Conservation (phyloP, 1,140 invertebrate species). For the Hyphantria cunea region DNA sequence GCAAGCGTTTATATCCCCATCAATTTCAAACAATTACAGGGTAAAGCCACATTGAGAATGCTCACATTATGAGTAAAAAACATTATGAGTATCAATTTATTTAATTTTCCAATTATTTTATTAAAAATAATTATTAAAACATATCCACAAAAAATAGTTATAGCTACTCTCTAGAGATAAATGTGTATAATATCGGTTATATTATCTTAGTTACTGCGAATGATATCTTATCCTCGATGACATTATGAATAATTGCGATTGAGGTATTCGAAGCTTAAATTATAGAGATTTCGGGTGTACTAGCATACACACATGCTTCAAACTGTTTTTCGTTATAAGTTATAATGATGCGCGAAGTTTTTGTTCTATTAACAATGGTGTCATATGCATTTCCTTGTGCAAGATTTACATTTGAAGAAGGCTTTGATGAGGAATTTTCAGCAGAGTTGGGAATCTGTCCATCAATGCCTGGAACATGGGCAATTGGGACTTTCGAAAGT, state of each 20-base stretch:
- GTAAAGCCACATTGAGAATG: no score
- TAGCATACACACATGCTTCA: neutral
- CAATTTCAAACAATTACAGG: no score
- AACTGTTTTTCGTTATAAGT: neutral
- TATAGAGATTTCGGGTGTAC: conserved; percentile 27
- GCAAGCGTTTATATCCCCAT: no score
- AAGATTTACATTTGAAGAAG: conserved; percentile 14
- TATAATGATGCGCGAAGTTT: conserved; percentile 9
- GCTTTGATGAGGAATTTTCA: conserved; percentile 5
- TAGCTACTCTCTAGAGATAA: no score
- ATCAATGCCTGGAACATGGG: neutral
- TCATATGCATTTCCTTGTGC: conserved; percentile 10
- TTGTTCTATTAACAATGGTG: conserved; percentile 5
- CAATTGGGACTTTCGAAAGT: conserved; percentile 4
- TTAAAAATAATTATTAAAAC: no score
- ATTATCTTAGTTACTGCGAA: neutral
- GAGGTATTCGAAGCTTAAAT: conserved; percentile 28
- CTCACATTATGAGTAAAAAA: no score
- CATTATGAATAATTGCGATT: conserved; percentile 15
- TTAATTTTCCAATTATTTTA: no score
- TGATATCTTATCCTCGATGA: conserved; percentile 26
- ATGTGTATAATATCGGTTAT: neutral
- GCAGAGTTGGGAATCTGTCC: conserved; percentile 7
- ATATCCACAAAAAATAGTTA: no score
- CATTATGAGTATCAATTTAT: no score